A percentile compares a stretch with the other conserved stretches of the same genome.
phyloP scores from a whole-genome alignment of 2,888 invertebrate species.

The Pollenia griseotomentosa region DNA sequence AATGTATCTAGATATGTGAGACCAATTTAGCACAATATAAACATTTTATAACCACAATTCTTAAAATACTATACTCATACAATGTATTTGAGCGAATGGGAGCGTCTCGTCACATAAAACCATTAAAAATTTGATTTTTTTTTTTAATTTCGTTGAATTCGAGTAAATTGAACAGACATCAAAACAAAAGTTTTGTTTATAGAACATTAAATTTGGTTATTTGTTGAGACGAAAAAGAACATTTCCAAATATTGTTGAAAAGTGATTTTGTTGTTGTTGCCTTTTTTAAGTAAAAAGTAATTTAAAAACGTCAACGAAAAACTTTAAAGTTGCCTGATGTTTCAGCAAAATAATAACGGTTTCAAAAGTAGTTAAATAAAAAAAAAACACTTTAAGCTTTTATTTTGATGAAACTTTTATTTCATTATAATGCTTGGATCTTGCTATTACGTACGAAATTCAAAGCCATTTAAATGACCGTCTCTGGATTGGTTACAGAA shows the following conservation, averaged over 20 bases:
- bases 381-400: neutral
- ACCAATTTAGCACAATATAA: neutral
- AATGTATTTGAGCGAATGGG: slow-evolving; percentile 29
- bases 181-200: slow-evolving; percentile 39
- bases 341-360: neutral
- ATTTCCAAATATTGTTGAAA: neutral
- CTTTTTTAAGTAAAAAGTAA: neutral
- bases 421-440: too few species aligned
- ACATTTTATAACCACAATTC: slow-evolving; percentile 13
- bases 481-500: too few species aligned
- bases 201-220: slow-evolving; percentile 49
- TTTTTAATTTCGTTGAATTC: slow-evolving; percentile 29
- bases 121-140: slow-evolving; percentile 3
- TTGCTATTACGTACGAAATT: too few species aligned
- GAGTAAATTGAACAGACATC: slow-evolving; percentile 41
- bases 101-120: slow-evolving; percentile 22
- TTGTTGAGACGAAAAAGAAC: slow-evolving; percentile 3
- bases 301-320: slow-evolving; percentile 41
- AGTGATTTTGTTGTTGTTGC: neutral
- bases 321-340: slow-evolving; percentile 24
- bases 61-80: slow-evolving; percentile 26
- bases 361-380: neutral
- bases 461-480: too few species aligned
- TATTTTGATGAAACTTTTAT: too few species aligned
- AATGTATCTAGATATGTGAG: neutral